Evolutionary conservation across 1,140 invertebrate genomes (phyloP).

Genomic region (Pomacea maculata): DNA sequence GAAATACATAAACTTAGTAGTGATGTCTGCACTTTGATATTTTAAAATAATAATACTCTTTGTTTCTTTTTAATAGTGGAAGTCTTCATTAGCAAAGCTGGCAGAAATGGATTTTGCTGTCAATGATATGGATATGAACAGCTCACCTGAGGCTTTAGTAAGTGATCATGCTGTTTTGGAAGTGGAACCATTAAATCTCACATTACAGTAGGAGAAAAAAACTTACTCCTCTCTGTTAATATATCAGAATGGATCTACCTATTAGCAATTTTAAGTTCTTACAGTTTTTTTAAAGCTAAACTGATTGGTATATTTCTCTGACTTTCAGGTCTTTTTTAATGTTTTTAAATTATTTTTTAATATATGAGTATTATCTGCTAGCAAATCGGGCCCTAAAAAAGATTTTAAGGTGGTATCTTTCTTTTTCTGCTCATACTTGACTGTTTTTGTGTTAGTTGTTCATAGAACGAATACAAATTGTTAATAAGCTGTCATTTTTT

Average conservation of each 20-base stretch:
- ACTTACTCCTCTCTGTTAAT: too few species aligned
- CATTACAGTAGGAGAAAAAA: too few species aligned
- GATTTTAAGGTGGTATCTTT: background rate
- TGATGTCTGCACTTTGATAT: background rate
- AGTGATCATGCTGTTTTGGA: too few species aligned
- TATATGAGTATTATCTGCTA: too few species aligned
- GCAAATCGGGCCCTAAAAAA: too few species aligned
- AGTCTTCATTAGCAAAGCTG: slow-evolving; percentile 43
- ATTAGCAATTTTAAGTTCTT: too few species aligned
- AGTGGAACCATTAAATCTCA: too few species aligned
- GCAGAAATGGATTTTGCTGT: slow-evolving; percentile 51
- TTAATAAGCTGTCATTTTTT: background rate
- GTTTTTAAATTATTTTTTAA: background rate
- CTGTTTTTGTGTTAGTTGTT: too few species aligned
- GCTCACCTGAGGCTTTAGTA: too few species aligned
- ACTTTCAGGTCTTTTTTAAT: background rate
- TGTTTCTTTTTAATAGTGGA: slow-evolving; percentile 39
- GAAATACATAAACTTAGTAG: background rate
- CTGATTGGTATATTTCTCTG: too few species aligned
- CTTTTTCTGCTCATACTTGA: background rate
- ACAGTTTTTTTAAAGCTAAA: background rate
- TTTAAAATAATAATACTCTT: background rate
- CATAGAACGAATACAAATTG: background rate
- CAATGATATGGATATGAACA: slow-evolving; percentile 33
- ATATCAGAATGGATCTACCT: too few species aligned